Evolutionary conservation across 2,797 vertebrate species (phyloP).

Genomic region (Pelochelys cantorii): DNA sequence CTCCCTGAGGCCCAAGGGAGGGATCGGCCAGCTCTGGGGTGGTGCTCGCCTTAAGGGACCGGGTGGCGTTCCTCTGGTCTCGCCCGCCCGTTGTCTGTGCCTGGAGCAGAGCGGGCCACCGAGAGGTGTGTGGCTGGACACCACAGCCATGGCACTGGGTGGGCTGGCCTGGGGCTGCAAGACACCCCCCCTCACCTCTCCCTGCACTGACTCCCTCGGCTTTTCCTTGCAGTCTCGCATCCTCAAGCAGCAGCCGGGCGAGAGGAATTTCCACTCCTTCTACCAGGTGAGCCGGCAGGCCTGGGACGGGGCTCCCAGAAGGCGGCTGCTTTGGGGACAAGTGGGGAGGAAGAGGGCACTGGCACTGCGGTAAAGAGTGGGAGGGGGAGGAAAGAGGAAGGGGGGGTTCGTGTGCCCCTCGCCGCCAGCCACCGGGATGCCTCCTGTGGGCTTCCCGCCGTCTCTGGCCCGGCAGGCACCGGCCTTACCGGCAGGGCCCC

Average conservation of each 20-base stretch:
- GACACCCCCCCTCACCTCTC: fast-evolving
- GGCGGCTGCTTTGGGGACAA: no score
- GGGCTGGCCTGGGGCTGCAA: not conserved
- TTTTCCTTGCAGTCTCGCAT: constrained; percentile 87
- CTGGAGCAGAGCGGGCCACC: not conserved
- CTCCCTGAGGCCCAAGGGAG: not conserved
- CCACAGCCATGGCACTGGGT: no score
- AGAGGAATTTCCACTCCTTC: constrained; percentile 95
- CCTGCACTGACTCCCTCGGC: not conserved
- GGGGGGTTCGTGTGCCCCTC: not conserved
- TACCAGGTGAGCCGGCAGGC: constrained; percentile 86
- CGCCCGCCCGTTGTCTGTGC: not conserved
- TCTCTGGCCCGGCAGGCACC: not conserved
- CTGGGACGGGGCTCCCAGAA: not conserved
- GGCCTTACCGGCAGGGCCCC: fast-evolving
- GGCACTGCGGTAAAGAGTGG: not conserved
- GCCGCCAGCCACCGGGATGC: not conserved
- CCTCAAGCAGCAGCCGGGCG: constrained; percentile 91
- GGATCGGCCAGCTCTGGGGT: no score
- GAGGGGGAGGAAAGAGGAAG: not conserved
- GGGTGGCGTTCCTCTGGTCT: not conserved
- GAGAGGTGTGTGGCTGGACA: no score
- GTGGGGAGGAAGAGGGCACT: no score
- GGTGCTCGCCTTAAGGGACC: not conserved
- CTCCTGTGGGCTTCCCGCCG: not conserved